Evolutionary conservation across 2,797 vertebrate species (phyloP), one percentile per base, ranked within the genome.

Genomic region (Anguilla pacifica): DNA sequence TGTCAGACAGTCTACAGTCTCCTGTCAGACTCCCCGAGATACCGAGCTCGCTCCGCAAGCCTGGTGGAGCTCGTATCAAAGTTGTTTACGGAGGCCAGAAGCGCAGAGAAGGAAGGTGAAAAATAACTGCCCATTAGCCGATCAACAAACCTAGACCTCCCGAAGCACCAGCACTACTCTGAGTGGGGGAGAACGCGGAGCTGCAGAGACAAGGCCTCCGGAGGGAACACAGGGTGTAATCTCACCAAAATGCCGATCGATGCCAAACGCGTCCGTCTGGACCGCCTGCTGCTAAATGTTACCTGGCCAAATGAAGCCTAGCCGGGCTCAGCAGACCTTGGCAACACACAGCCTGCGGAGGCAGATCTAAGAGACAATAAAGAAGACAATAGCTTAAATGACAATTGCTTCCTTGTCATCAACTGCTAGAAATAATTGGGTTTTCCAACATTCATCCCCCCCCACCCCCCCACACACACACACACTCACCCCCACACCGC

Each of bases 401-500:
- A 84, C 0, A 55, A 84, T 84, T 84, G 82, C 82, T 84, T 84
- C 53, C 82, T 84, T 31, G 49, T 57, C 82, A n/a, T 84, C 53
- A 28, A 43, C 28, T 84, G 49, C 49, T 31, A 57, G 53, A 57
- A 55, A 84, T 57, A 55, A 49, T 82, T 82, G 39, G 46, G 51
- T 84, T 25, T 17, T 82, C 11, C 5, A 67, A 17, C 59, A 61
- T 15, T 43, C 22, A 61, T 15, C 59, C 3, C 22, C 22, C 22
- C 9, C 43, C 79, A 1, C 43, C 77, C 3, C 4, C 3, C 1
- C 35, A 35, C 35, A 35, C 35, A 31, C 28, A 0, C 61, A 25
- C 22, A 25, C 59, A 13, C 59, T 3, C 28, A 0, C 22, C 31
- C 31, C 31, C 31, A 77, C 15, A 15, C 72, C 35, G 2, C 15